Base-by-base conservation (phyloP, 2,797 vertebrate species). In the Sebastes alutus region DNA sequence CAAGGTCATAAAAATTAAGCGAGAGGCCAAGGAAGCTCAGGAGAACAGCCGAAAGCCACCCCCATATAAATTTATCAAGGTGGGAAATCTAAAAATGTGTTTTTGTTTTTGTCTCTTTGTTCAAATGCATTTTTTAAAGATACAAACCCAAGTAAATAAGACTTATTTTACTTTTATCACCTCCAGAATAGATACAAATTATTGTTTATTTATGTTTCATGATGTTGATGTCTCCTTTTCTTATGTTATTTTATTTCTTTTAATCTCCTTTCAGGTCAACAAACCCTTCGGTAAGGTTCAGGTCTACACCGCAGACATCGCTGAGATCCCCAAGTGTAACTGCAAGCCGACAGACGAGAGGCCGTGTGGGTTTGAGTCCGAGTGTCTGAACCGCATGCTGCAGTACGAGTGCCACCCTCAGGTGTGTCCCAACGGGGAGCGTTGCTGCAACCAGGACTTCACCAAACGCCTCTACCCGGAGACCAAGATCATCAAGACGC, bases 391-490 rank as follows among this genome's bases (percentile, higher is more conserved):
- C 89, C 96, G 98, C 68, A 99, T 99, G 98, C 93, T 99, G 82
- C 97, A 99, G 96, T 99, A 99, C 11, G 98, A 99, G 93, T 99
- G 99, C 90, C 98, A 99, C 88, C 97, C 99, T 0, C 97, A 99
- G 89, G 97, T 99, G 8, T 99, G 99, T 79, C 98, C 98, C 0
- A 98, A 96, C 0, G 98, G 97, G 0, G 96, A 94, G 46, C 94
- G 91, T 59, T 99, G 98, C 95, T 98, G 98, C 63, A 99, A 99
- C 95, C 99, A 99, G 92, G 97, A 98, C 93, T 99, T 99, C 70
- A 99, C 97, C 42, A 98, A 99, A 59, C 97, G 99, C 10, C 97
- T 97, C 29, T 99, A 99, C 92, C 99, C 99, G 0, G 98, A 99
- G 87, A 99, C 99, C 42, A 97, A 99, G 95, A 97, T 98, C 89